phyloP scores from a whole-genome alignment of 2,888 invertebrate species.

The Meiosimyza platycephala region DNA sequence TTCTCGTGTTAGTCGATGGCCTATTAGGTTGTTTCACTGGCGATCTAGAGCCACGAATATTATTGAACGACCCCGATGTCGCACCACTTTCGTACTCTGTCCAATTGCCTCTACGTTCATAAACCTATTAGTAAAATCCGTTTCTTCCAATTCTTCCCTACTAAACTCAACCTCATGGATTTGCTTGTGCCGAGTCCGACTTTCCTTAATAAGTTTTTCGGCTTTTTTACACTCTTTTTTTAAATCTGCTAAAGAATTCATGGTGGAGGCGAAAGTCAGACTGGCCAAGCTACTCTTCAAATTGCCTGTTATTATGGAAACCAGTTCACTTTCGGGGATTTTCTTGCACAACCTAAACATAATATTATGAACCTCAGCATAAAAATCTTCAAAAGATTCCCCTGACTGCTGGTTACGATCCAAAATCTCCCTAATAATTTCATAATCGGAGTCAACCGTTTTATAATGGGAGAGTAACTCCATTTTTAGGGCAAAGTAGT shows the following conservation, averaged over 20 bases:
- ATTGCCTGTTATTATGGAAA: conserved; percentile 1
- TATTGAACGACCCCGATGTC: not conserved
- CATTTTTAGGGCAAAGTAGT: no score
- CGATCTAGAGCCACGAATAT: no score
- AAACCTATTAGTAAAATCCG: no score
- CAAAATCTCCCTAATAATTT: no score
- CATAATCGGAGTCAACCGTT: no score
- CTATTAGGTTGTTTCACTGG: no score
- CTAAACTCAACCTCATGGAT: not conserved
- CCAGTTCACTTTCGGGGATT: conserved; percentile 23
- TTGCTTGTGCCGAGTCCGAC: not conserved
- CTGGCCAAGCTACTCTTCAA: not conserved
- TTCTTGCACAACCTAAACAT: conserved; percentile 22
- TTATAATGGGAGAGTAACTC: no score
- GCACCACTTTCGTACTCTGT: not conserved
- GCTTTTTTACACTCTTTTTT: conserved; percentile 5
- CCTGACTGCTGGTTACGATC: no score
- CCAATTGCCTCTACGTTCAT: not conserved
- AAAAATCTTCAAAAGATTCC: no score
- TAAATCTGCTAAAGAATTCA: not conserved
- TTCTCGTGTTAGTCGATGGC: no score
- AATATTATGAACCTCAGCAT: no score
- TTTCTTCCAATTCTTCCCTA: not conserved
- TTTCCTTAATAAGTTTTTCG: conserved; percentile 9
- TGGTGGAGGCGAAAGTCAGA: not conserved